These are phyloP conservation scores for Moxostoma hubbsi DNA, from an alignment of 2,797 vertebrate species.

Conservation along the genomic window DNA sequence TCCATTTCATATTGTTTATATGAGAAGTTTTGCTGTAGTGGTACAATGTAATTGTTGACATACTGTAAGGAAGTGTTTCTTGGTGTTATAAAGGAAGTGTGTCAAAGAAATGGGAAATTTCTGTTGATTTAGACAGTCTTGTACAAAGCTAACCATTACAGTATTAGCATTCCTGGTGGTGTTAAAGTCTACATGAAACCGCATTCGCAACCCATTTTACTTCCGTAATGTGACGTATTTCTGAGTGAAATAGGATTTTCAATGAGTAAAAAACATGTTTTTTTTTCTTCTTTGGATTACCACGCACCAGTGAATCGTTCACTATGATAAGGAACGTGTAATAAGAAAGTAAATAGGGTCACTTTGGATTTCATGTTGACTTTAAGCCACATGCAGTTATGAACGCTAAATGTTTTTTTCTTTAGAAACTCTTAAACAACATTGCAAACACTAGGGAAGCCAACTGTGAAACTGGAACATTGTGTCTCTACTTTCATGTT, in stretches of 20 bases:
- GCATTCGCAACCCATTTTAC: neutral
- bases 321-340: too few species aligned
- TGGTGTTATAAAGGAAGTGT: constrained; percentile 34
- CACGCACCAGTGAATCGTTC: too few species aligned
- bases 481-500: neutral
- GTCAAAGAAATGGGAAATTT: neutral
- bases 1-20: constrained; percentile 41
- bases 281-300: too few species aligned
- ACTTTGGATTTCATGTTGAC: neutral
- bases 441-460: neutral
- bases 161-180: constrained; percentile 23
- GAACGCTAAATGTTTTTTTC: constrained; percentile 13
- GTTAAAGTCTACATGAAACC: constrained; percentile 14
- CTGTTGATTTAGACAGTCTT: constrained; percentile 17
- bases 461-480: neutral
- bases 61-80: constrained; percentile 45
- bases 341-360: neutral
- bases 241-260: neutral
- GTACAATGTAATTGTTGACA: constrained; percentile 37
- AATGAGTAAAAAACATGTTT: neutral
- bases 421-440: constrained; percentile 1
- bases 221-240: neutral
- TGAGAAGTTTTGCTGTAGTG: constrained; percentile 29
- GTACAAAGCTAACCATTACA: constrained; percentile 39
- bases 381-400: neutral